These are phyloP conservation scores for Nemapogon koenigi DNA, from an alignment of 2,888 invertebrate species.

Conservation along the genomic window DNA sequence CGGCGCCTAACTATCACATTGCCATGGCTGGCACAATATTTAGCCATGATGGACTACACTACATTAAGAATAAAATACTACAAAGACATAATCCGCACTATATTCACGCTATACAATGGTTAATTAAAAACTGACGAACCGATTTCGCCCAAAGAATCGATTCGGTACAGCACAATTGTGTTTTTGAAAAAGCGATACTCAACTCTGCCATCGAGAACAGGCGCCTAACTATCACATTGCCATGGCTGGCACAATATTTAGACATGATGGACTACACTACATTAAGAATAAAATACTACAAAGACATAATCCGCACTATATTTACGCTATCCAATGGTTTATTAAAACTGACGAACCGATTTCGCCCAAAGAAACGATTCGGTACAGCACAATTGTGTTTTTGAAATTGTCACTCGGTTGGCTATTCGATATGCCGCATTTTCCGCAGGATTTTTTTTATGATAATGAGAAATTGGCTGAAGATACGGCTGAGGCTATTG, in stretches of 20 bases:
- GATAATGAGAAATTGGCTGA: slow-evolving; percentile 18
- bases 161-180: slow-evolving; percentile 58
- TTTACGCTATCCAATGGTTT: slow-evolving; percentile 65
- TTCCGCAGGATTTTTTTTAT: slow-evolving; percentile 68
- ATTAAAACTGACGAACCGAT: too few relatives aligned
- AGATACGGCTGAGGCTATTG: slow-evolving; percentile 13
- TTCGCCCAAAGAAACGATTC: slow-evolving; percentile 31
- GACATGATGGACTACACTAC: slow-evolving; percentile 80
- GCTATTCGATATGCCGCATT: slow-evolving; percentile 78
- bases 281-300: slow-evolving; percentile 71
- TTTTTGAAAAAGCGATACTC: too few relatives aligned
- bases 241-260: slow-evolving; percentile 86
- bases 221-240: slow-evolving; percentile 74
- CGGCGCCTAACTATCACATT: slow-evolving; percentile 74
- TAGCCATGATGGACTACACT: slow-evolving; percentile 80
- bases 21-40: slow-evolving; percentile 85
- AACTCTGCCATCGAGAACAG: slow-evolving; percentile 61
- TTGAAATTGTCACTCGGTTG: slow-evolving; percentile 77
- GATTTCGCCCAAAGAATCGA: too few relatives aligned
- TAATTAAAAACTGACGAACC: not conserved
- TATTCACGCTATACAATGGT: slow-evolving; percentile 69
- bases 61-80: slow-evolving; percentile 73
- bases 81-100: slow-evolving; percentile 59
- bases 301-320: slow-evolving; percentile 64
- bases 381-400: slow-evolving; percentile 61